A percentile compares a stretch with the other conserved stretches of the same genome.
These are phyloP conservation scores for Drosophila insularis DNA, from an alignment of 1,140 invertebrate species.

Conservation along the genomic window DNA sequence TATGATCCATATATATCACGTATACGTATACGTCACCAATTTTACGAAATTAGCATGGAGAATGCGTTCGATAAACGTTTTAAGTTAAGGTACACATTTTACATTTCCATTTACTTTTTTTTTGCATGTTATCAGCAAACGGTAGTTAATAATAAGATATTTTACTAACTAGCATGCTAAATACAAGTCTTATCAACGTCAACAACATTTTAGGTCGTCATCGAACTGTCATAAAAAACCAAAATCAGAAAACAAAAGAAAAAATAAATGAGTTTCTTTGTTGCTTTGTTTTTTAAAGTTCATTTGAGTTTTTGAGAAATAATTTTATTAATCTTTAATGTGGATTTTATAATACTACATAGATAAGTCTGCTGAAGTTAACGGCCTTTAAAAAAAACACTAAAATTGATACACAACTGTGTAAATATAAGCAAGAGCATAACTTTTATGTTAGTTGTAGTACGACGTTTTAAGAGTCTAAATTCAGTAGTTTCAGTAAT, in stretches of 20 bases:
- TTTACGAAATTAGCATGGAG: background rate
- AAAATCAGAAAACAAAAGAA: background rate
- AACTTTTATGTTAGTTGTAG: too few species aligned
- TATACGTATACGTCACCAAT: conserved; percentile 1
- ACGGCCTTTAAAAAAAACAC: background rate
- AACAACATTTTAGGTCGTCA: background rate
- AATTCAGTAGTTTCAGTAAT: too few species aligned
- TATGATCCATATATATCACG: background rate
- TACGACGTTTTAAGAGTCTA: too few species aligned
- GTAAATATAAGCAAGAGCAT: background rate
- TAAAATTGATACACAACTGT: background rate
- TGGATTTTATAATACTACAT: background rate
- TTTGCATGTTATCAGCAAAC: background rate
- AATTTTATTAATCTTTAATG: background rate
- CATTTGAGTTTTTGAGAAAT: background rate
- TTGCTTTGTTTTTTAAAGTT: background rate
- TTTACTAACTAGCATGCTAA: background rate
- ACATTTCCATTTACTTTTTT: background rate
- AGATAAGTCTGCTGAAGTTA: background rate
- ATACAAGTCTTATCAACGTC: background rate
- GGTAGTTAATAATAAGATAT: background rate
- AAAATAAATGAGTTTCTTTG: background rate
- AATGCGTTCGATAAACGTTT: conserved; percentile 14
- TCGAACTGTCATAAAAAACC: conserved; percentile 2
- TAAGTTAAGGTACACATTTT: background rate